Percentiles rank a stretch among this genome's conserved stretches.
Evolutionary conservation across 1,140 invertebrate species (phyloP).

Genomic region (Pogonognathellus flavescens): DNA sequence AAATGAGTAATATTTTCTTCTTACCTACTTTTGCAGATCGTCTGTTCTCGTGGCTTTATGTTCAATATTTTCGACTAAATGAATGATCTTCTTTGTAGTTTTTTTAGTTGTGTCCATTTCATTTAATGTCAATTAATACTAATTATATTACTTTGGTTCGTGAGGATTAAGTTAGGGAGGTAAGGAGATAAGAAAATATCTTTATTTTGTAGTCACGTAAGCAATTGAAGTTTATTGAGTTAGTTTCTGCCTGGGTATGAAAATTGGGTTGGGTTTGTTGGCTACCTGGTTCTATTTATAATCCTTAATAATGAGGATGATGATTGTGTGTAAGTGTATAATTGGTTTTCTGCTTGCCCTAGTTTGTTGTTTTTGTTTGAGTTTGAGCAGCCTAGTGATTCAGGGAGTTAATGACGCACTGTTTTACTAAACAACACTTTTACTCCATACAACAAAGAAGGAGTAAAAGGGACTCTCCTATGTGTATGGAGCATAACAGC

Average conservation of each 20-base stretch:
- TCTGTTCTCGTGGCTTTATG: too few species aligned
- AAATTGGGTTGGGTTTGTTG: neutral
- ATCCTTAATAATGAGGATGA: constrained; percentile 23
- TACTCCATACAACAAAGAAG: too few species aligned
- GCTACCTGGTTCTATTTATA: constrained; percentile 23
- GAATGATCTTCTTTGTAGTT: too few species aligned
- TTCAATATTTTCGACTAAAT: too few species aligned
- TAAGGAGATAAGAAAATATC: neutral
- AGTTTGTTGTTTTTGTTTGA: constrained; percentile 36
- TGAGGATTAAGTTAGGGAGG: neutral
- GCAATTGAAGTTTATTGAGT: constrained; percentile 37
- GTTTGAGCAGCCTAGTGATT: constrained; percentile 14
- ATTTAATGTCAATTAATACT: too few species aligned
- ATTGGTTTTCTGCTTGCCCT: constrained; percentile 40
- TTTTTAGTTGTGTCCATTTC: too few species aligned
- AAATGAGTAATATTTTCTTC: too few species aligned
- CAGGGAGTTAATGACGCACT: constrained; percentile 3
- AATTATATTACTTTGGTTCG: neutral
- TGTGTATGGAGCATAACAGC: neutral
- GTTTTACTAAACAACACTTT: too few species aligned
- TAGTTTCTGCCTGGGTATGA: neutral
- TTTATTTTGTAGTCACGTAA: neutral
- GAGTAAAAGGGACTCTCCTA: neutral
- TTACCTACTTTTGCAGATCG: too few species aligned
- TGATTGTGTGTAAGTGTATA: constrained; percentile 21